Evolutionary conservation across 2,113 vertebrate genomes (phyloP), one percentile per base, ranked within the genome.

Genomic region (Phalacrocorax aristotelis): DNA sequence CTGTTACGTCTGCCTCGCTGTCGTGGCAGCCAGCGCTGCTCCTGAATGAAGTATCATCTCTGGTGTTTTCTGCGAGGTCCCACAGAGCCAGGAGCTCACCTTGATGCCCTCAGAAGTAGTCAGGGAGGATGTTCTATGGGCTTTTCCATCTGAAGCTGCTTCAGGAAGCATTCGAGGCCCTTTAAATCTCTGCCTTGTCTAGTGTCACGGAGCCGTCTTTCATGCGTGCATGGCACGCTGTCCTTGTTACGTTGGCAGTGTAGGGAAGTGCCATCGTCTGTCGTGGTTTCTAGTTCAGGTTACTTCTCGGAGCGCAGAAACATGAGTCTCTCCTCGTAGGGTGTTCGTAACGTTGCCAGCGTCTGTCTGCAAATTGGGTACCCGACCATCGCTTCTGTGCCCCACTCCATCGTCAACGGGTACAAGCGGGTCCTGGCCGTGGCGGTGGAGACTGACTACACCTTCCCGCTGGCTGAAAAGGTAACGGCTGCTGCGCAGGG

Each of bases 351-450:
- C 8, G 98, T 99, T 26, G 99, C 99, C 89, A 99, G 99, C 2
- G 98, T 99, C 32, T 99, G 99, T 78, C 98, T 99, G 98, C 98
- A 99, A 81, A 99, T 99, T 13, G 99, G 99, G n/a, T 99, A 99
- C 96, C 99, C 99, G 1, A 99, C 99, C 71, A 97, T 99, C 6
- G 99, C 99, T 1, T 99, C 99, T 0, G 97, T 99, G 90, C 99
- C 99, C 81, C 99, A 99, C 96, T 98, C 99, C 6, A 93, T 99
- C 94, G 98, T 99, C 98, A 99, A 99, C 13, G 99, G 99, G 44
- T 99, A 99, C 98, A 99, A 99, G 97, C 98, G 98, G 64, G 99
- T 99, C 77, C 97, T 99, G 91, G 99, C 99, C 5, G 97, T 99
- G 75, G 98, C 99, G 6, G 98, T 99, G 98, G 99, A 99, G 96